Evolutionary conservation across 2,113 vertebrate genomes (phyloP), one percentile per base, ranked within the genome.

Genomic region (Tretioscincus oriximinensis): DNA sequence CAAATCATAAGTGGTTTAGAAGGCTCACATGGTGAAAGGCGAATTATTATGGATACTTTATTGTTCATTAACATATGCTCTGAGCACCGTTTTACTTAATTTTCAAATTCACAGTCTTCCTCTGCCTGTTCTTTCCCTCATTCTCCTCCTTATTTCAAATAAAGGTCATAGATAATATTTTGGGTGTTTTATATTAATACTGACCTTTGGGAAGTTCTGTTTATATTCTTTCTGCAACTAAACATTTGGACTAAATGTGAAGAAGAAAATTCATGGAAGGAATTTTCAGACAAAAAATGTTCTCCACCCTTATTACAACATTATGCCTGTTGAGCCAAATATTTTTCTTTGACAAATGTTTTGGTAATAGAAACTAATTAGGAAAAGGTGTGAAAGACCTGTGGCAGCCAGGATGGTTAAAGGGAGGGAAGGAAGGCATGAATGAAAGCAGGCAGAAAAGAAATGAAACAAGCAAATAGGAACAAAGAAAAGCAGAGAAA

Each of bases 221-320:
- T 93, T 92, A 80, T 87, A 92, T 92, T 88, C 60, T 91, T 92
- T 88, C 72, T 92, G 86, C 83, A 85, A 77, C 73, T 91, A 84
- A 90, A 91, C 54, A 88, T 85, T 91, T 92, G 85, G 79, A 92
- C 82, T 80, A 87, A 90, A 92, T 92, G 68, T 79, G 76, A 90
- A 91, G 80, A 7, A 92, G 69, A 76, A 91, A 86, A 83, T 90
- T 90, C 72, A 92, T 93, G 90, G 89, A 92, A 90, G 69, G 75
- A 89, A 81, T 86, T 91, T 80, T 85, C 73, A 91, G 92, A 83
- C 77, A 90, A 85, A 73, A 90, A 77, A 83, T 63, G 83, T 63
- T 90, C 85, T 87, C 84, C 87, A 88, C 89, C 88, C 90, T 90
- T 90, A 90, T 92, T 94, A 90, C 84, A 90, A 91, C 88, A 92